Evolutionary conservation across 1,140 invertebrate genomes (phyloP), one percentile per base, ranked within the genome.

Genomic region (Agraylea sexmaculata): DNA sequence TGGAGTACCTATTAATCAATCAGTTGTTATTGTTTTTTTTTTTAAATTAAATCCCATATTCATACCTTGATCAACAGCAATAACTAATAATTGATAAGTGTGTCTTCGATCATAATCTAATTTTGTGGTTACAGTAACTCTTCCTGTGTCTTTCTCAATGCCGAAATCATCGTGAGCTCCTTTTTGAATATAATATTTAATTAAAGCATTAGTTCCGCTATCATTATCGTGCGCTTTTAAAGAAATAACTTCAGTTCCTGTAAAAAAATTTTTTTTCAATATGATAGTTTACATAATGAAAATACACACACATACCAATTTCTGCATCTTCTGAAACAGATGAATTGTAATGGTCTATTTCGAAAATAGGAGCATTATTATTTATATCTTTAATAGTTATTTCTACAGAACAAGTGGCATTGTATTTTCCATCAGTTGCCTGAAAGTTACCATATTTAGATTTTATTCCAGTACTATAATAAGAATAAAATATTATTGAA

Each of bases 131-230:
- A 93, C 80, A 2, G 68, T 75, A 16, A 96, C 72, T 1, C 80
- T 62, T 2, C 90, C 90, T 0, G 76, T 81, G 1, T 63, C 65
- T 43, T 77, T 69, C 51, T 90, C 76, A 18, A 94, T 78, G 0
- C 59, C 55, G 55, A 95, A 95, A 49, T 90, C 79, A 42, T 90
- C 86, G 45, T 82, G 82, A 17, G 77, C 77, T 6, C 90, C 90
- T 57, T 82, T 81, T 45, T 86, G 78, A 45, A 96, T 84, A 11
- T 51, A 51, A 53, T 91, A 91, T 37, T 71, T 68, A 2, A 93
- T 64, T 46, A 83, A 72, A 0, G 87, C 80, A 62, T 93, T 95
- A 3, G 78, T 60, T 1, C 86, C 88, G 4, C 75, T 78, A 55
- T 93, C 89, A 12, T 79, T 68, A 62, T 93, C 89, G 1, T 70